Evolutionary conservation across 2,797 vertebrate genomes (phyloP).

Genomic region (Poliocrania exsul): DNA sequence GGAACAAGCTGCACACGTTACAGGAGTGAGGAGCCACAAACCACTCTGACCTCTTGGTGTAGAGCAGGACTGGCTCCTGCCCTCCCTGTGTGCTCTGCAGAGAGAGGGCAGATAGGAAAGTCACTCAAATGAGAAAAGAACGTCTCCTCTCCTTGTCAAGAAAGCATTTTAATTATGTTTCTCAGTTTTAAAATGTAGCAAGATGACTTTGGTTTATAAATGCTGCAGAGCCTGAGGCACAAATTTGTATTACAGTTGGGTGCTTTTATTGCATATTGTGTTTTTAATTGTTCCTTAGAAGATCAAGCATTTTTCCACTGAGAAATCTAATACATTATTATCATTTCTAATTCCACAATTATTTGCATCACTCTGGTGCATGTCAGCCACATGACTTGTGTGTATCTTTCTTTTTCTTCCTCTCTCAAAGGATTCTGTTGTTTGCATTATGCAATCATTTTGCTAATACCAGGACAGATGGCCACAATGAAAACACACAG

Average conservation of each 20-base stretch:
- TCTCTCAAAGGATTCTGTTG: slow-evolving; percentile 48
- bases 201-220: not conserved
- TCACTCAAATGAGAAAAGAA: not conserved
- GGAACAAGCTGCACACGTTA: not conserved
- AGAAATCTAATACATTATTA: slow-evolving; percentile 33
- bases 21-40: not conserved
- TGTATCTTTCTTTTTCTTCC: slow-evolving; percentile 9
- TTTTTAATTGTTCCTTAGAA: slow-evolving; percentile 25
- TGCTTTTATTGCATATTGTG: slow-evolving; percentile 20
- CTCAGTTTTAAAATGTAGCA: not conserved
- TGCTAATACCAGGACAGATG: slow-evolving; percentile 61
- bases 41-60: not conserved
- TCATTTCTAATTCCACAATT: slow-evolving; percentile 43
- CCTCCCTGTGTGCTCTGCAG: not conserved
- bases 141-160: not conserved
- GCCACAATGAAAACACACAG: slow-evolving; percentile 48
- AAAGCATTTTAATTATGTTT: not conserved
- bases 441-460: slow-evolving; percentile 59
- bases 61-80: not conserved
- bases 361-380: slow-evolving; percentile 18
- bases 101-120: not conserved
- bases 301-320: not conserved
- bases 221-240: not conserved
- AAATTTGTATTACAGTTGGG: not conserved
- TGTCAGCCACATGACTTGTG: not conserved